Base-by-base conservation (phyloP, 2,888 invertebrate genomes). In the Mimachlamys varia region DNA sequence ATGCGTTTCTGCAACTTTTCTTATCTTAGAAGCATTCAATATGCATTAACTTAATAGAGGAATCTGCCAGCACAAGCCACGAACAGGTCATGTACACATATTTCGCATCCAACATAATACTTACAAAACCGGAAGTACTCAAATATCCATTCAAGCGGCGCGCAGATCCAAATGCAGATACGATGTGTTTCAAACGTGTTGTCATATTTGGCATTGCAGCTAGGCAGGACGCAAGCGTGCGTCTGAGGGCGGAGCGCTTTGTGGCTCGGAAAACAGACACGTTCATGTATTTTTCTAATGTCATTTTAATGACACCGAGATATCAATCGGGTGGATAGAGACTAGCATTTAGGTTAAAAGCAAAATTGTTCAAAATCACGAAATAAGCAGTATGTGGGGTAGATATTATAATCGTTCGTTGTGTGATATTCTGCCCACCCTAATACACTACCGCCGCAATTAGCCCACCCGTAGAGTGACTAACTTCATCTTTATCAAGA, bases 201-300 rank as follows among this genome's bases (percentile, higher is more conserved):
- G 76, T 76, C 76, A 76, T 76, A 76, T 76, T 76, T 76, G 76
- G 76, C 76, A 76, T 76, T 76, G 76, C 76, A 33, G 76, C 76
- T 76, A 33, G 10, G 33, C 76, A 76, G 76, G 33, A 27, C 27
- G 76, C 76, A 76, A 27, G 76, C 76, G 76, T 76, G 76, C 27
- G 76, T 27, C 27, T 76, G 76, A 76, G 12, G n/a, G 33, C 76
- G 22, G 27, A 27, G 27, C n/a, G 10, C 76, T 76, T 76, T 76
- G 76, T 76, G 27, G 33, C 33, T 76, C 27, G 33, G 33, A 33
- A 33, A 76, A 76, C 76, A 76, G 33, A 76, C 76, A 22, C 27
- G 27, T 76, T 76, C 76, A 33, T 12, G 76, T 76, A 76, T 76
- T 76, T 76, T 76, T 76, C 76, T 76, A 76, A 76, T 76, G 76